phyloP scores from a whole-genome alignment of 1,140 invertebrate genomes.

The Drosophila pandora region DNA sequence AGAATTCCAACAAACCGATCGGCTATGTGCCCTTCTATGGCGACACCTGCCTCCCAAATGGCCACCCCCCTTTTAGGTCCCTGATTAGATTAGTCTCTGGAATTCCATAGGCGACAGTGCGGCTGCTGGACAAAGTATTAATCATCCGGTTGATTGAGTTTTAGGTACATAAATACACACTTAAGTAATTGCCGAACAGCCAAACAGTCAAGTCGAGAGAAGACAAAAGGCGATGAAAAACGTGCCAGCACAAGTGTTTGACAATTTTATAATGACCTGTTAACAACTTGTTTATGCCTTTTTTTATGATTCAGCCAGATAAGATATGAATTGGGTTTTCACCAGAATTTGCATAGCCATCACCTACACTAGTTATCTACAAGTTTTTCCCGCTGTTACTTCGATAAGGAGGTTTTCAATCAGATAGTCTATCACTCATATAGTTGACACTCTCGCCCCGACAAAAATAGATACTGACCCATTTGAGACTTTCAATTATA shows the following conservation, averaged over 20 bases:
- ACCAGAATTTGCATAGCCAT: slow-evolving; percentile 41
- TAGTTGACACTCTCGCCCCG: slow-evolving; percentile 2
- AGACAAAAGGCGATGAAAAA: slow-evolving; percentile 11
- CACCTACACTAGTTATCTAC: slow-evolving; percentile 27
- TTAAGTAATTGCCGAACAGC: slow-evolving; percentile 10
- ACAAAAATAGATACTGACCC: slow-evolving; percentile 39
- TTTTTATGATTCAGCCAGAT: slow-evolving; percentile 31
- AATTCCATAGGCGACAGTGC: slow-evolving; percentile 30
- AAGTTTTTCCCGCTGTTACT: slow-evolving; percentile 16
- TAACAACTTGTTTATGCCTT: slow-evolving; percentile 25
- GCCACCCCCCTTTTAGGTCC: not conserved
- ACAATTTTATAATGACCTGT: slow-evolving; percentile 31
- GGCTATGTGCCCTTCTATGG: slow-evolving; percentile 24
- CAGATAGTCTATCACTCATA: slow-evolving; percentile 18
- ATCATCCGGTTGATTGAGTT: slow-evolving; percentile 20
- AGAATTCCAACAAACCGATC: slow-evolving; percentile 2
- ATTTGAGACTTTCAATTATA: slow-evolving; percentile 9
- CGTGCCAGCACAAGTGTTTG: slow-evolving; percentile 29
- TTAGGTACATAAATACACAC: slow-evolving; percentile 13
- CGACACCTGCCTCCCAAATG: not conserved
- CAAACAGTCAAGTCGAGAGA: not conserved
- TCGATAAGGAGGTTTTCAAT: slow-evolving; percentile 42
- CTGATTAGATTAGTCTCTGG: slow-evolving; percentile 40
- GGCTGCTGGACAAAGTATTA: slow-evolving; percentile 41
- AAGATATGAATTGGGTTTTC: slow-evolving; percentile 33